A percentile compares a stretch with the other conserved stretches of the same genome.
These are phyloP conservation scores for Ptychobarbus kaznakovi DNA, from an alignment of 2,797 vertebrate genomes.

Conservation along the genomic window DNA sequence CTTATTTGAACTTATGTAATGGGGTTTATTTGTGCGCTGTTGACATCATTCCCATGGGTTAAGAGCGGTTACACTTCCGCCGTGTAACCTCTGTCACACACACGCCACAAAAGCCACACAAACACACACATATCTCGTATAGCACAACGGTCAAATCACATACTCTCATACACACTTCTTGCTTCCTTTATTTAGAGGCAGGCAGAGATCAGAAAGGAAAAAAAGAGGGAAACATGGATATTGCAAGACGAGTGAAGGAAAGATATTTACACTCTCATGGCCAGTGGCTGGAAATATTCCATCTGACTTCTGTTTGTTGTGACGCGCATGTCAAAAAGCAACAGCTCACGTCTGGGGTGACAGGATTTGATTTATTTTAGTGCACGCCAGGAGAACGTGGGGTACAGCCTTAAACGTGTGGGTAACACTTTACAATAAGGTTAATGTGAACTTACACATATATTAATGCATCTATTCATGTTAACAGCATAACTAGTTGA, in stretches of 20 bases:
- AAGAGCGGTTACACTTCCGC: constrained; percentile 80
- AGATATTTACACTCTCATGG: constrained; percentile 52
- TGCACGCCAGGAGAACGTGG: background rate
- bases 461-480: too few relatives aligned
- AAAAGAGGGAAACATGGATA: constrained; percentile 11
- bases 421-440: too few relatives aligned
- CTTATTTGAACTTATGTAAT: constrained; percentile 82
- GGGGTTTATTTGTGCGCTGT: constrained; percentile 83
- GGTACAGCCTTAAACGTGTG: background rate
- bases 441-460: too few relatives aligned
- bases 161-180: constrained; percentile 43
- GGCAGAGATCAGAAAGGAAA: constrained; percentile 25
- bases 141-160: constrained; percentile 41
- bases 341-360: background rate
- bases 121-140: constrained; percentile 42
- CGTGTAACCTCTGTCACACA: constrained; percentile 62
- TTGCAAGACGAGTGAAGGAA: constrained; percentile 44
- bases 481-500: too few relatives aligned
- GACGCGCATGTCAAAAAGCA: constrained; percentile 46
- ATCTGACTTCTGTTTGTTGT: constrained; percentile 51
- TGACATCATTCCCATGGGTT: constrained; percentile 82
- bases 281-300: constrained; percentile 56
- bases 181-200: constrained; percentile 36
- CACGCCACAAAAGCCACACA: constrained; percentile 71
- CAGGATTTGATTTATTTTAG: constrained; percentile 29